A percentile compares a stretch with the other conserved stretches of the same genome.
Evolutionary conservation across 2,113 vertebrate species (phyloP).

Genomic region (Rhinoptilus africanus): DNA sequence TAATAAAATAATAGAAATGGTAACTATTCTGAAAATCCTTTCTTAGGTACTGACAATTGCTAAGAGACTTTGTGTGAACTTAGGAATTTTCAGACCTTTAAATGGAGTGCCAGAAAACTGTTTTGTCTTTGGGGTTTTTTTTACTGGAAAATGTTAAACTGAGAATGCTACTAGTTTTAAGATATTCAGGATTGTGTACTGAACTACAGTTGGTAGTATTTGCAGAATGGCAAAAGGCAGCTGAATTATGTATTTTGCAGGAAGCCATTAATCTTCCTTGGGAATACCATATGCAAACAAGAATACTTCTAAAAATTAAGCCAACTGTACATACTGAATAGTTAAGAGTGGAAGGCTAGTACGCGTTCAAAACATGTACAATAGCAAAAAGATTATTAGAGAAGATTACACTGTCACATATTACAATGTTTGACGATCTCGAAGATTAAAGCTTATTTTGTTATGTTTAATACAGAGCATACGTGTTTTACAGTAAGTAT

Average conservation of each 20-base stretch:
- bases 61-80: neutral
- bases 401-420: neutral
- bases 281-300: conserved; percentile 14
- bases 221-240: neutral
- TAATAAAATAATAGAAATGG: neutral
- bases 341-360: neutral
- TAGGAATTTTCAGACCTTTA: neutral
- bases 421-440: neutral
- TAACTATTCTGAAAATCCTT: neutral
- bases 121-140: neutral
- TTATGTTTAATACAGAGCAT: neutral
- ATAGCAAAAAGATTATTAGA: neutral
- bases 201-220: neutral
- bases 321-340: neutral
- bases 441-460: conserved; percentile 32
- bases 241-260: conserved; percentile 20
- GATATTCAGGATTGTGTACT: neutral
- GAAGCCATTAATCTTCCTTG: conserved; percentile 9
- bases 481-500: neutral
- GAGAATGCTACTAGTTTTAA: neutral
- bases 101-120: neutral
- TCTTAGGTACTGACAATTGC: neutral
- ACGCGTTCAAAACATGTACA: neutral
- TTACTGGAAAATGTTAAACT: neutral
- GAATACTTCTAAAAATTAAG: conserved; percentile 7